Evolutionary conservation across 2,797 vertebrate species (phyloP).

Genomic region (Bovichtus diacanthus): DNA sequence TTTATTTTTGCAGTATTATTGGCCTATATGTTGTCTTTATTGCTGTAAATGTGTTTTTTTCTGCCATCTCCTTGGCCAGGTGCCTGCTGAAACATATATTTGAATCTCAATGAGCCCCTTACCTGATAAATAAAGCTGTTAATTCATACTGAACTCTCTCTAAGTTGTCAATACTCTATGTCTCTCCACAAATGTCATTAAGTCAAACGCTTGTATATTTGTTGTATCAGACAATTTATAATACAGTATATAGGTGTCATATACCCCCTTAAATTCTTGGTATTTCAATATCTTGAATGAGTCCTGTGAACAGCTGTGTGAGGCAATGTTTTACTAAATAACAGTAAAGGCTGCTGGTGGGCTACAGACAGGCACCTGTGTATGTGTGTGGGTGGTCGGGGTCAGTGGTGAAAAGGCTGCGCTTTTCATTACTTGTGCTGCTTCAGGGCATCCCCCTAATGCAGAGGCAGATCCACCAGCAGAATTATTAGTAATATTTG

Average conservation of each 20-base stretch:
- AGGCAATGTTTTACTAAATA: conserved; percentile 51
- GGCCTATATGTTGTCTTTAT: neutral
- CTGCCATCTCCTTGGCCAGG: no score
- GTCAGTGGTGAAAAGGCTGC: conserved; percentile 27
- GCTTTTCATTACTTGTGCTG: neutral
- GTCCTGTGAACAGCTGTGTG: conserved; percentile 41
- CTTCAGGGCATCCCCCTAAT: neutral
- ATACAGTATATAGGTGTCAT: neutral
- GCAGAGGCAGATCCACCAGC: neutral
- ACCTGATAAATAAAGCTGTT: neutral
- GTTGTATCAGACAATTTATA: neutral
- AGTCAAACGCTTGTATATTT: neutral
- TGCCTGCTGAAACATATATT: neutral
- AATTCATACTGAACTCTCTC: neutral
- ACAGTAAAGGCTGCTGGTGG: conserved; percentile 54
- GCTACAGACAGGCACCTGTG: conserved; percentile 64
- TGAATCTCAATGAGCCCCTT: neutral
- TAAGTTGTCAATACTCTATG: neutral
- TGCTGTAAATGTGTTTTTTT: neutral
- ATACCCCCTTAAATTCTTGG: neutral
- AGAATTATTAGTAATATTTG: neutral
- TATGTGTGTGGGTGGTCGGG: conserved; percentile 60
- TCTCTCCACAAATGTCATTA: neutral
- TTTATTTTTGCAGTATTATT: neutral
- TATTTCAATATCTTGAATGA: neutral